These are phyloP conservation scores for Drosophila meridiana DNA, from an alignment of 2,888 invertebrate species.

Conservation along the genomic window DNA sequence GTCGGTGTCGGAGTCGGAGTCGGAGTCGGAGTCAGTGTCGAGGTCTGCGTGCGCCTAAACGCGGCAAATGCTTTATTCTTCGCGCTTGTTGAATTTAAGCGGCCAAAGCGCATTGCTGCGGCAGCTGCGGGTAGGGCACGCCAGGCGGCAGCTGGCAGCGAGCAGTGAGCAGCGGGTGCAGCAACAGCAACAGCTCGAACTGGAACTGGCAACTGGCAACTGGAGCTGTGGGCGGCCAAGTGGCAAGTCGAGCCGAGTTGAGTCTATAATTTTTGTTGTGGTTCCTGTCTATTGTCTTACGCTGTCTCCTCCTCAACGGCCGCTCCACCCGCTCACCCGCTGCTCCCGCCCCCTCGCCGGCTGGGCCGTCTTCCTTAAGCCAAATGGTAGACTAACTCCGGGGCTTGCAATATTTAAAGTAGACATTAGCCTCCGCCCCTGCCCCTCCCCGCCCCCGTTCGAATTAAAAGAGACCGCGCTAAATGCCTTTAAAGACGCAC, in stretches of 20 bases:
- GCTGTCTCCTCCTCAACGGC: slow-evolving; percentile 25
- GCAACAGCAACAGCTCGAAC: background rate
- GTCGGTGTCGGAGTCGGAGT: background rate
- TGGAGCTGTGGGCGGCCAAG: slow-evolving; percentile 58
- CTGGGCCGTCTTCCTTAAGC: slow-evolving; percentile 32
- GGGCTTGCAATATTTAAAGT: slow-evolving; percentile 48
- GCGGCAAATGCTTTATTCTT: slow-evolving; percentile 61
- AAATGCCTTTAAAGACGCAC: slow-evolving; percentile 3
- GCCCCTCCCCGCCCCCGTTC: background rate
- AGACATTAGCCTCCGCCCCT: slow-evolving; percentile 27
- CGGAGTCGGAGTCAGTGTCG: slow-evolving; percentile 18
- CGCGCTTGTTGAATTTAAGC: slow-evolving; percentile 65
- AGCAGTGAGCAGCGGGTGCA: background rate
- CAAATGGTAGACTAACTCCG: slow-evolving; percentile 26
- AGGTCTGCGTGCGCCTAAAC: slow-evolving; percentile 75
- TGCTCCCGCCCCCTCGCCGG: background rate
- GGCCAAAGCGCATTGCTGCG: slow-evolving; percentile 64
- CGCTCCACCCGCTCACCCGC: background rate
- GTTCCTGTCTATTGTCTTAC: slow-evolving; percentile 78
- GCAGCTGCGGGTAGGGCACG: background rate
- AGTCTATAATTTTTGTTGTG: slow-evolving; percentile 80
- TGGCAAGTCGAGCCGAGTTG: slow-evolving; percentile 67
- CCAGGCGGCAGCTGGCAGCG: background rate
- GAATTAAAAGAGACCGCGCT: slow-evolving; percentile 26
- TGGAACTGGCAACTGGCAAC: slow-evolving; percentile 10